Percentiles rank a stretch among this genome's conserved stretches.
phyloP scores from a whole-genome alignment of 2,888 invertebrate species.

The Neoitamus cyanurus region DNA sequence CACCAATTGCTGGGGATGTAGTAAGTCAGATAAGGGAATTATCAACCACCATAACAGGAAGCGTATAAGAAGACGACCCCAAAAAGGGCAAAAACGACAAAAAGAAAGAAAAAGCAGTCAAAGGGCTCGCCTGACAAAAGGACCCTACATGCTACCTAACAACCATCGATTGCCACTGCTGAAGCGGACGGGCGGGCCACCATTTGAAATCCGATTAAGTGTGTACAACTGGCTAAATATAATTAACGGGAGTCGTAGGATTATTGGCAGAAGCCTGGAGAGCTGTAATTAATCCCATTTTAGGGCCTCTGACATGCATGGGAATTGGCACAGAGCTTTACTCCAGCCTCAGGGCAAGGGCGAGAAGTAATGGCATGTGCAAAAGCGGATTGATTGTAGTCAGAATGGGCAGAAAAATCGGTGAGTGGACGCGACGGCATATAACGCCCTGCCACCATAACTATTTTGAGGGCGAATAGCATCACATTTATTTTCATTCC shows the following conservation, averaged over 20 bases:
- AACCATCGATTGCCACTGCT: not conserved
- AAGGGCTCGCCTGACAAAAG: not conserved
- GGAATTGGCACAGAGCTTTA: not conserved
- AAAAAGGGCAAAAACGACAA: not conserved
- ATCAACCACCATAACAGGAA: not conserved
- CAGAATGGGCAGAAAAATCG: not conserved
- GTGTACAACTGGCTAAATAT: conserved; percentile 5
- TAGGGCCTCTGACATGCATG: not conserved
- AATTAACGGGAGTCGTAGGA: conserved; percentile 8
- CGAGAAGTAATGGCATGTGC: not conserved
- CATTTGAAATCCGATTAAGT: conserved; percentile 21
- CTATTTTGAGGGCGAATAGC: not conserved
- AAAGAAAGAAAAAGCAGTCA: not conserved
- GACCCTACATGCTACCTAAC: not conserved
- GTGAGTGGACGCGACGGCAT: not conserved
- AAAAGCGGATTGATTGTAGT: not conserved
- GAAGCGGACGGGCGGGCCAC: not conserved
- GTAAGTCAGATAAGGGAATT: not conserved
- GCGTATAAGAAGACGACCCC: not conserved
- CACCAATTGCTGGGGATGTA: too few relatives aligned
- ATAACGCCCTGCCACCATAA: not conserved
- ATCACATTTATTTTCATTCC: not conserved
- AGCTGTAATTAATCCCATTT: conserved; percentile 7
- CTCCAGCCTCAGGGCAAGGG: not conserved
- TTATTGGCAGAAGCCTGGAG: not conserved